A percentile compares a stretch with the other conserved stretches of the same genome.
Evolutionary conservation across 23 tunicate species (phyloP).

Genomic region (Styela plicata): DNA sequence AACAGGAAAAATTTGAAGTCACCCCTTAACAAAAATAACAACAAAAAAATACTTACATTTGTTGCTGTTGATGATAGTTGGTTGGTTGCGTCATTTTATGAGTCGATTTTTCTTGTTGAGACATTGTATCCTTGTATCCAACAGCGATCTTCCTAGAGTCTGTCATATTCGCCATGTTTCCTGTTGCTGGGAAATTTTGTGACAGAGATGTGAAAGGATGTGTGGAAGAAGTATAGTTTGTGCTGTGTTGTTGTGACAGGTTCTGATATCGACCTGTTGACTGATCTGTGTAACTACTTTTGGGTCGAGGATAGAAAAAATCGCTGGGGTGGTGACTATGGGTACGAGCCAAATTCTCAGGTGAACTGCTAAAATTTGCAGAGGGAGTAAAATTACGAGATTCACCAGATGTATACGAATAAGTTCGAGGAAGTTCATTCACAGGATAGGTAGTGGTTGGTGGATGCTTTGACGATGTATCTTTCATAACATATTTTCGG

Average conservation of each 20-base stretch:
- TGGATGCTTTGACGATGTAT: not conserved
- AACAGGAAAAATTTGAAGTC: too few species aligned
- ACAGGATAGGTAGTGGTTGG: not conserved
- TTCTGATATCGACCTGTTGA: not conserved
- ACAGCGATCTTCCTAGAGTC: not conserved
- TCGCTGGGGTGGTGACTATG: not conserved
- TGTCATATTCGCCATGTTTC: not conserved
- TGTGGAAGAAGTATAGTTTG: not conserved
- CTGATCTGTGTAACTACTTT: not conserved
- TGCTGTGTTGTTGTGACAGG: slow-evolving; percentile 15
- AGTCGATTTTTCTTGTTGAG: not conserved
- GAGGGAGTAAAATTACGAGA: not conserved
- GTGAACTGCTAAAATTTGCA: not conserved
- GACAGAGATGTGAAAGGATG: slow-evolving; percentile 6
- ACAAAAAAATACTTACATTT: not conserved
- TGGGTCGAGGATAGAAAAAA: not conserved
- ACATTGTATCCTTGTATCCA: not conserved
- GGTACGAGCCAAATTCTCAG: not conserved
- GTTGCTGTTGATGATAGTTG: not conserved
- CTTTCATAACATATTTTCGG: slow-evolving; percentile 9
- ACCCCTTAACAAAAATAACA: too few species aligned
- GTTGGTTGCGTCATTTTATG: not conserved
- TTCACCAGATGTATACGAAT: not conserved
- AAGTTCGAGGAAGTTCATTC: not conserved
- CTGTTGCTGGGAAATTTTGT: slow-evolving; percentile 24